Evolutionary conservation across 2,797 vertebrate species (phyloP), one percentile per base, ranked within the genome.

Genomic region (Brachyalestes nurse): DNA sequence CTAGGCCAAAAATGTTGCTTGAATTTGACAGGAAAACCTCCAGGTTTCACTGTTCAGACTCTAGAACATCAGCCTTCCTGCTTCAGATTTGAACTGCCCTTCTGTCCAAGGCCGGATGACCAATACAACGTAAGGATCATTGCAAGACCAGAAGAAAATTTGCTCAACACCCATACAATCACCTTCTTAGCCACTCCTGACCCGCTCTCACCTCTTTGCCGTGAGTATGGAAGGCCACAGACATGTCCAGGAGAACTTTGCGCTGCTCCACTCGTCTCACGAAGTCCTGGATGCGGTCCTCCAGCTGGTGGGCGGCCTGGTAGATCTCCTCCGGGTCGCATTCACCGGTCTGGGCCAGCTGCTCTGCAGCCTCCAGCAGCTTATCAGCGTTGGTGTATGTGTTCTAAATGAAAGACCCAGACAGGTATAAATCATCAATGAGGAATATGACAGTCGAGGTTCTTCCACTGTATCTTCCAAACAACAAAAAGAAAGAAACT

Each of bases 321-420:
- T 97, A 99, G 82, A 99, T 99, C 93, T 99, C 98, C 88, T 99
- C 98, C 0, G 97, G 98, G 90, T 99, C 98, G 85, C 98, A 99
- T 87, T 99, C 97, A 17, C 98, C 97, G 0, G 97, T 99, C 93
- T 99, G 97, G 42, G 97, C 98, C 73, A 99, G 93, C 92, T 99
- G 97, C 86, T 99, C 98, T 0, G 97, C 98, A 0, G 98, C 97
- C 91, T 99, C 98, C 84, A 99, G 92, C 76, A 99, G 90, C 86
- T 99, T 99, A 88, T 99, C 98, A 14, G 98, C 98, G 0, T 99
- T 99, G 79, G 98, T 99, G 21, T 99, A 99, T 0, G 98, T 99
- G 88, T 99, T 99, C 98, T 99, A 89, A 77, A 47, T 14, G 47
- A 73, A 55, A 79, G 19, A 75, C 23, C 1, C 38, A 49, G 23